A percentile compares a stretch with the other conserved stretches of the same genome.
These are phyloP conservation scores for Drosophila paracracens DNA, from an alignment of 2,888 invertebrate genomes.

Conservation along the genomic window DNA sequence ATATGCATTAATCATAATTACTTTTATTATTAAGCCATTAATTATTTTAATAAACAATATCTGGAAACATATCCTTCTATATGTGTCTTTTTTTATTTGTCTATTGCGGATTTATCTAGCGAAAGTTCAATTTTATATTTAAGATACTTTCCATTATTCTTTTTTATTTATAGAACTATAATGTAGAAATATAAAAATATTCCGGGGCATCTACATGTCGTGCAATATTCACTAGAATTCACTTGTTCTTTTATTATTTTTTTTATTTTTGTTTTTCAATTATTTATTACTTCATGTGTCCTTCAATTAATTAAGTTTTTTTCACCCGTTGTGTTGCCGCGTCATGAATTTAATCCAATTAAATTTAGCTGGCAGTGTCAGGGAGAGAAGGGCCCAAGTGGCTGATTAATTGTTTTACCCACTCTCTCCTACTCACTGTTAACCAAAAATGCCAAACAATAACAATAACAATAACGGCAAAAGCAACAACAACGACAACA, in stretches of 20 bases:
- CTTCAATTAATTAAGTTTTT: conserved; percentile 43
- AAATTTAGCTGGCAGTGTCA: conserved; percentile 42
- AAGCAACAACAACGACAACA: conserved; percentile 8
- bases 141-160: neutral
- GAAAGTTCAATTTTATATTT: neutral
- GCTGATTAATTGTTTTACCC: conserved; percentile 53
- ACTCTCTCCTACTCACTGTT: neutral
- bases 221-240: neutral
- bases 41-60: neutral
- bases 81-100: neutral
- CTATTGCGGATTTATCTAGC: neutral
- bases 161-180: neutral
- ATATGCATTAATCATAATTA: neutral
- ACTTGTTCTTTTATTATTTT: conserved; percentile 9
- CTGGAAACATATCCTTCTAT: neutral
- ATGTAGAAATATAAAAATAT: neutral
- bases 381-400: conserved; percentile 18
- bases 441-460: conserved; percentile 25
- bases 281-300: conserved; percentile 42
- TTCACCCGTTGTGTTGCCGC: conserved; percentile 13
- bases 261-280: conserved; percentile 40
- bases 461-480: conserved; percentile 9
- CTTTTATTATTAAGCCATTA: neutral
- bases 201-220: neutral
- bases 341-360: conserved; percentile 58